Percentiles rank a stretch among this genome's conserved stretches.
Conservation (phyloP, 2,888 invertebrate species). For the Scotopteryx bipunctaria region DNA sequence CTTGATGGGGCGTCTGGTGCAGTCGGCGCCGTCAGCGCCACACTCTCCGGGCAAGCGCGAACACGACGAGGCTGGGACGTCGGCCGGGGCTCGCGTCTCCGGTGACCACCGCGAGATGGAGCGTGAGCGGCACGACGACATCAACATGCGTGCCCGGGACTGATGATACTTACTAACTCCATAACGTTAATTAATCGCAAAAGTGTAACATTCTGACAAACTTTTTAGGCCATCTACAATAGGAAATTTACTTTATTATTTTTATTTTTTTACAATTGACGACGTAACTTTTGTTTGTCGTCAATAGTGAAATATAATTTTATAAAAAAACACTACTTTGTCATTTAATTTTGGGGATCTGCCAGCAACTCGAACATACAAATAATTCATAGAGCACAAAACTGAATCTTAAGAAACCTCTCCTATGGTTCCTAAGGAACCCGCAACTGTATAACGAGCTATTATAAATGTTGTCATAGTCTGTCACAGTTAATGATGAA, state of each 20-base stretch:
- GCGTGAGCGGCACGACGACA: slow-evolving; percentile 75
- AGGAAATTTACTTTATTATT: slow-evolving; percentile 71
- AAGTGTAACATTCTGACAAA: slow-evolving; percentile 52
- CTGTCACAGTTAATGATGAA: too few species aligned
- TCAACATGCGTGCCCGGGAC: slow-evolving; percentile 72
- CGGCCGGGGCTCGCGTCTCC: slow-evolving; percentile 72
- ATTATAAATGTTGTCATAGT: too few species aligned
- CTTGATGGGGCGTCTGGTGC: slow-evolving; percentile 84
- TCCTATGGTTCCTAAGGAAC: too few species aligned
- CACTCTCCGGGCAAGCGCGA: slow-evolving; percentile 67
- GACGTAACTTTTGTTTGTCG: slow-evolving; percentile 75
- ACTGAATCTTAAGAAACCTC: too few species aligned
- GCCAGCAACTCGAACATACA: too few species aligned
- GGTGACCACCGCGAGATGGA: slow-evolving; percentile 76
- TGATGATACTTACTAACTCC: slow-evolving; percentile 38
- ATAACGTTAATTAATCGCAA: slow-evolving; percentile 28
- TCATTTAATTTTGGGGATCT: slow-evolving; percentile 11
- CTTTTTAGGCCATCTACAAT: slow-evolving; percentile 63
- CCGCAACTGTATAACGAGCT: too few species aligned
- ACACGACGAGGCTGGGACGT: slow-evolving; percentile 73
- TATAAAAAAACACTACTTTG: slow-evolving; percentile 42
- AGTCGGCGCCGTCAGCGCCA: slow-evolving; percentile 81
- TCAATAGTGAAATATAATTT: slow-evolving; percentile 73
- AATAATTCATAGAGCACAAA: too few species aligned
- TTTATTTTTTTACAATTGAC: slow-evolving; percentile 75